Conservation (phyloP, 2,797 vertebrate genomes). For the Carcharodon carcharias region DNA sequence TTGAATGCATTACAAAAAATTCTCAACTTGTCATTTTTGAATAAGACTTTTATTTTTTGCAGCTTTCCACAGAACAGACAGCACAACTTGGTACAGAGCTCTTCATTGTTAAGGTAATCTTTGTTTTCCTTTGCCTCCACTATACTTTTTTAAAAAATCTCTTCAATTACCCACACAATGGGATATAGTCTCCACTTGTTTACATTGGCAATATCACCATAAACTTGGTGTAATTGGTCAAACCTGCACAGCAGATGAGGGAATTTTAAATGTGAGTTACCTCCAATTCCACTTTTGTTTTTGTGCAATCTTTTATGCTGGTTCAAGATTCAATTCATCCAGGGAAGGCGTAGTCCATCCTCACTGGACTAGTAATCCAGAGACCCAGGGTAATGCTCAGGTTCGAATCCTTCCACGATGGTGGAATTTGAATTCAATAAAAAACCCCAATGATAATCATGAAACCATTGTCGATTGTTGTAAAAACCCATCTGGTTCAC, state of each 20-base stretch:
- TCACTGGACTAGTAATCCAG: too few species aligned
- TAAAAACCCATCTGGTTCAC: too few species aligned
- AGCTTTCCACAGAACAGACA: constrained; percentile 96
- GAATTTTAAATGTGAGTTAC: neutral
- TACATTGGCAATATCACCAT: neutral
- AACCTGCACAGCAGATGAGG: neutral
- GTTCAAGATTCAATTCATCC: neutral
- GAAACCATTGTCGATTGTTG: too few species aligned
- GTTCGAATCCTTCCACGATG: too few species aligned
- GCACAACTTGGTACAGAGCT: constrained; percentile 93
- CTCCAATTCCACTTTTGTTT: neutral
- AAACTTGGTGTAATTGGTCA: neutral
- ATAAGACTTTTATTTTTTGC: constrained; percentile 20
- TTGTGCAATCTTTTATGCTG: neutral
- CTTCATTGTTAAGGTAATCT: constrained; percentile 85
- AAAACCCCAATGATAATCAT: too few species aligned
- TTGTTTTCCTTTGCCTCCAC: neutral
- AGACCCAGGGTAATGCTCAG: too few species aligned
- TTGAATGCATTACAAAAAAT: neutral
- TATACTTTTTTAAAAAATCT: neutral
- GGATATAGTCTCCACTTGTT: neutral
- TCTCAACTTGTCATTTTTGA: neutral
- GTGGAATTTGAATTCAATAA: too few species aligned
- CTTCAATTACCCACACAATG: neutral
- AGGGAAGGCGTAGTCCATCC: neutral